Evolutionary conservation across 2,113 vertebrate genomes (phyloP), one percentile per base, ranked within the genome.

Genomic region (Onychorhynchus coronatus): DNA sequence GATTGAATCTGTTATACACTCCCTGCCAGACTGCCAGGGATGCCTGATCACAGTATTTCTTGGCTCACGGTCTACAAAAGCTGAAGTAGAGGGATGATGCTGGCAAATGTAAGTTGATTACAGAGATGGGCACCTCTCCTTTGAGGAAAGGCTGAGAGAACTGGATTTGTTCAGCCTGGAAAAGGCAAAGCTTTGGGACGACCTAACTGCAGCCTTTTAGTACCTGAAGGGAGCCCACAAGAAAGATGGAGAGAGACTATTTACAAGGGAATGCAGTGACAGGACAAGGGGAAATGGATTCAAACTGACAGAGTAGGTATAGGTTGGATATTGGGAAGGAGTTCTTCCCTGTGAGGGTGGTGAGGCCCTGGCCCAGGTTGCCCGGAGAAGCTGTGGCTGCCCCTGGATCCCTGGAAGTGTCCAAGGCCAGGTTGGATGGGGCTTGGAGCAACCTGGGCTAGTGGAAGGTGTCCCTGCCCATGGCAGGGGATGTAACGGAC

Each of bases 291-390:
- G 1, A 5, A n/a, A 74, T 14, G 77, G 44, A 12, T 39, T 67
- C 37, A 28, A 1, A 39, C 27, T 37, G 35, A 0, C 15, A 39
- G 0, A 5, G 7, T 2, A 30, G 28, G 33, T 25, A 0, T 5
- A 0, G 23, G 14, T 46, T 39, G 46, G n/a, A 61, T 61, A 0
- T 6, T 53, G 37, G 70, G 61, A 0, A 3, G 28, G 8, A 75
- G 46, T 68, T 35, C 0, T 0, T 53, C 28, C 39, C 39, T 67
- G 33, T 0, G 4, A 59, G 35, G 25, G 67, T 58, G 58, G 13
- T 0, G 0, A 49, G 59, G 31, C 6, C 46, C 52, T 81, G 68
- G 61, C 44, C 59, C 37, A 46, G 61, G 28, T 14, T 33, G 25
- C 50, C 56, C 77, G 50, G 39, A 46, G 44, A 0, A n/a, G 46